Percentiles rank a stretch among this genome's conserved stretches.
phyloP scores from a whole-genome alignment of 1,140 invertebrate genomes.

The Oscheius sp. region DNA sequence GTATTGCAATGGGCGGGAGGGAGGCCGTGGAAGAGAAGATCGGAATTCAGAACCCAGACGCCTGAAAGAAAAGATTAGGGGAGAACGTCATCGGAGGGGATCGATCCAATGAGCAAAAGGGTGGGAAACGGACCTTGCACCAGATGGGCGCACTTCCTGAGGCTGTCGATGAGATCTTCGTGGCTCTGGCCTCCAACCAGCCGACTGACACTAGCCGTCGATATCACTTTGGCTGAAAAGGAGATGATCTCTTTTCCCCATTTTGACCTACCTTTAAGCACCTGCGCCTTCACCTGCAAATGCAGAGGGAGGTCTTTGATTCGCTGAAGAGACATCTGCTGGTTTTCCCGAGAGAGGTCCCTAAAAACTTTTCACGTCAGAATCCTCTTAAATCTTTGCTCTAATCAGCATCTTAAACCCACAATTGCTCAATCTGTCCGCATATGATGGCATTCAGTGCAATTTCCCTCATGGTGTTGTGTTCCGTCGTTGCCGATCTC shows the following conservation, averaged over 20 bases:
- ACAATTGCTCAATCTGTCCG: constrained; percentile 17
- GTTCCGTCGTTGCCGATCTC: not conserved
- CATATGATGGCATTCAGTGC: constrained; percentile 15
- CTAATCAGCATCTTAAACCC: not conserved
- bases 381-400: not conserved
- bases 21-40: constrained; percentile 17
- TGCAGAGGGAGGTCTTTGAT: constrained; percentile 1
- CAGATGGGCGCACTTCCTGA: not conserved
- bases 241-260: not conserved
- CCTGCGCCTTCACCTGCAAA: not conserved
- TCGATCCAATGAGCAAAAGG: not conserved
- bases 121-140: not conserved
- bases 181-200: not conserved
- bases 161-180: not conserved
- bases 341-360: not conserved
- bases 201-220: not conserved
- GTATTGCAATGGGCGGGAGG: constrained; percentile 15
- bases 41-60: constrained; percentile 16
- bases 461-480: not conserved
- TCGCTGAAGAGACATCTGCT: not conserved
- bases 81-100: not conserved
- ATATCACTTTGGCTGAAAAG: not conserved
- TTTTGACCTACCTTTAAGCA: not conserved
- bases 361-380: not conserved
- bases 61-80: not conserved